phyloP scores from a whole-genome alignment of 1,140 invertebrate species.

The Oncopodura yosiiana region DNA sequence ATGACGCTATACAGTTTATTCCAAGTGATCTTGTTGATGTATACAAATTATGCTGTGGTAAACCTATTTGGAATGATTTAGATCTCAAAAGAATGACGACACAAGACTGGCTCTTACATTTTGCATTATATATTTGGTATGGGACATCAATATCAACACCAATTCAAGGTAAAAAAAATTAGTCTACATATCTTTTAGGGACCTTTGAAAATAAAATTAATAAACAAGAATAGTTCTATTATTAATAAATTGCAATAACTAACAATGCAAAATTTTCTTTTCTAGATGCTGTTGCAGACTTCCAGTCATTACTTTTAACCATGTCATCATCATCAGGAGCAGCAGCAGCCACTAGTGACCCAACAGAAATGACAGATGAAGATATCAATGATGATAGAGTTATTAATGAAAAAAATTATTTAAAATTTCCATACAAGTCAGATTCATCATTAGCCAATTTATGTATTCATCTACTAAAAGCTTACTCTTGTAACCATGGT shows the following conservation, averaged over 20 bases:
- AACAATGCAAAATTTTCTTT: not conserved
- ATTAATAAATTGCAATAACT: too few relatives aligned
- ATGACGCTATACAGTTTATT: slow-evolving; percentile 4
- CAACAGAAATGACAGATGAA: not conserved
- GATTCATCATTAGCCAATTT: slow-evolving; percentile 18
- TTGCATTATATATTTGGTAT: slow-evolving; percentile 33
- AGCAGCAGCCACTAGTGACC: not conserved
- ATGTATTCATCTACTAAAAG: slow-evolving; percentile 27
- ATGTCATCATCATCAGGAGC: not conserved
- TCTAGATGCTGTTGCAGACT: slow-evolving; percentile 10
- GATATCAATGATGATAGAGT: not conserved
- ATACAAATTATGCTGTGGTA: slow-evolving; percentile 20
- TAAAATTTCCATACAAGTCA: not conserved
- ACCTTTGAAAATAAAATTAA: too few relatives aligned
- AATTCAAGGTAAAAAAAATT: not conserved
- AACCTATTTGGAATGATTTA: slow-evolving; percentile 10
- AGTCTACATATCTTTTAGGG: too few relatives aligned
- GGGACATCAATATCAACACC: slow-evolving; percentile 1
- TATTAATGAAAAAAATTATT: too few relatives aligned
- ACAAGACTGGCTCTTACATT: slow-evolving; percentile 29
- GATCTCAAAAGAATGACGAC: slow-evolving; percentile 21
- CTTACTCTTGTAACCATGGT: slow-evolving; percentile 9
- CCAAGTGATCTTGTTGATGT: slow-evolving; percentile 7
- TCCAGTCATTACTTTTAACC: not conserved
- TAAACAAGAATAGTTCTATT: too few relatives aligned